phyloP scores from a whole-genome alignment of 2,797 vertebrate genomes.

The Tragopan temminckii region DNA sequence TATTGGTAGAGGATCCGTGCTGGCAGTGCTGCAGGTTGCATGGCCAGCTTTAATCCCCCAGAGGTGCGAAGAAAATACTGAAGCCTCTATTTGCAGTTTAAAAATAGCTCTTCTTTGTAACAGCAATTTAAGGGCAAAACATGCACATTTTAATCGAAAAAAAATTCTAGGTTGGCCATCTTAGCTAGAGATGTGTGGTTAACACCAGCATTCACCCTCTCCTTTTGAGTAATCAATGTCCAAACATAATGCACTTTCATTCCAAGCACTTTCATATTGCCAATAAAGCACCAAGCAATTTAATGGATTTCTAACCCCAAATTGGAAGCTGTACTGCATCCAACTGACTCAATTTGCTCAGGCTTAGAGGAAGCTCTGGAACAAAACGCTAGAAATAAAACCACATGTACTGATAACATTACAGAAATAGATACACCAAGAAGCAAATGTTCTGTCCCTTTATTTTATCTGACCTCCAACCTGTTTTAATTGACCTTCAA shows the following conservation, averaged over 20 bases:
- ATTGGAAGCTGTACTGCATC: conserved; percentile 48
- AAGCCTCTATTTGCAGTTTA: conserved; percentile 19
- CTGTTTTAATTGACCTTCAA: conserved; percentile 42
- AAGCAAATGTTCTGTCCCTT: conserved; percentile 52
- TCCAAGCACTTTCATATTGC: conserved; percentile 37
- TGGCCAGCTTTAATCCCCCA: conserved; percentile 6
- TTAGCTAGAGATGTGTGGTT: conserved; percentile 41
- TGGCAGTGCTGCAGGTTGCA: background rate
- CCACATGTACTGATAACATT: conserved; percentile 47
- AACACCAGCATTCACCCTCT: conserved; percentile 3
- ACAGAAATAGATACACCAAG: conserved; percentile 65
- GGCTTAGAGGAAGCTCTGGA: conserved; percentile 43
- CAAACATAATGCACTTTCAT: conserved; percentile 42
- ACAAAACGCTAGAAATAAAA: conserved; percentile 68
- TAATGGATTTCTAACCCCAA: conserved; percentile 74
- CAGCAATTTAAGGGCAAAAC: conserved; percentile 6
- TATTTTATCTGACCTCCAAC: conserved; percentile 55
- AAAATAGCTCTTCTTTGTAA: background rate
- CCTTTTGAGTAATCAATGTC: conserved; percentile 43
- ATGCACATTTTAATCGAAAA: background rate
- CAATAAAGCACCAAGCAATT: conserved; percentile 57
- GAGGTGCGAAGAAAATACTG: conserved; percentile 24
- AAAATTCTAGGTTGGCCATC: background rate
- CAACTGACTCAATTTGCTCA: conserved; percentile 53
- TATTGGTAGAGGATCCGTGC: background rate